These are phyloP conservation scores for Eumaeus atala DNA, from an alignment of 1,140 invertebrate species.

Conservation along the genomic window DNA sequence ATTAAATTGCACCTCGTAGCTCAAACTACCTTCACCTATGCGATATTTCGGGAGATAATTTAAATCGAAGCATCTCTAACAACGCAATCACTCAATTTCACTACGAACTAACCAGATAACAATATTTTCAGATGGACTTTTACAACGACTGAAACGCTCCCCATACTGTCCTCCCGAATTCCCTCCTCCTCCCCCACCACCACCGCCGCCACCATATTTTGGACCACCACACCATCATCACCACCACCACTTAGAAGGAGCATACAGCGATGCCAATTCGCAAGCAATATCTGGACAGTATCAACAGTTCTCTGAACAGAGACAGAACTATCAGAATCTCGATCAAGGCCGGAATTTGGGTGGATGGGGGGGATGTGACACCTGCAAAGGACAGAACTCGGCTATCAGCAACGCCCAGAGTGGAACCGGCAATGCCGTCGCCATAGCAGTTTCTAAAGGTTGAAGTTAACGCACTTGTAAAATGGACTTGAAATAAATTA, in stretches of 20 bases:
- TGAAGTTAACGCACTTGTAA: not conserved
- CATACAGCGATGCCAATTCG: constrained; percentile 7
- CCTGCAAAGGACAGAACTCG: constrained; percentile 14
- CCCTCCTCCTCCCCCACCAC: constrained; percentile 27
- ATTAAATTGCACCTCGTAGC: too few relatives aligned
- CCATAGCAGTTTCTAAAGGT: constrained; percentile 21
- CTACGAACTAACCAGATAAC: too few relatives aligned
- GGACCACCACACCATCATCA: too few relatives aligned
- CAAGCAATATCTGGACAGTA: not conserved
- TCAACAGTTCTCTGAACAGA: constrained; percentile 1
- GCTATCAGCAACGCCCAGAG: constrained; percentile 24
- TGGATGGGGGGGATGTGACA: constrained; percentile 11
- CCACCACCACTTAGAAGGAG: constrained; percentile 5
- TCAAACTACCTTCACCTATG: too few relatives aligned
- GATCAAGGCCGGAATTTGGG: too few relatives aligned
- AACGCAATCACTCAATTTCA: too few relatives aligned
- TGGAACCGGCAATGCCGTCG: constrained; percentile 23
- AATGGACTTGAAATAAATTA: not conserved
- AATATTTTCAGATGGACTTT: not conserved
- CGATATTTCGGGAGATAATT: too few relatives aligned
- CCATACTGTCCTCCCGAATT: constrained; percentile 21
- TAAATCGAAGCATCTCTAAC: too few relatives aligned
- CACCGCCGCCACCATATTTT: constrained; percentile 26
- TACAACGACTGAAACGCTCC: constrained; percentile 15
- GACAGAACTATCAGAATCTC: not conserved